Base-by-base conservation (phyloP, 2,888 invertebrate genomes). In the Coecobrya sp. region DNA sequence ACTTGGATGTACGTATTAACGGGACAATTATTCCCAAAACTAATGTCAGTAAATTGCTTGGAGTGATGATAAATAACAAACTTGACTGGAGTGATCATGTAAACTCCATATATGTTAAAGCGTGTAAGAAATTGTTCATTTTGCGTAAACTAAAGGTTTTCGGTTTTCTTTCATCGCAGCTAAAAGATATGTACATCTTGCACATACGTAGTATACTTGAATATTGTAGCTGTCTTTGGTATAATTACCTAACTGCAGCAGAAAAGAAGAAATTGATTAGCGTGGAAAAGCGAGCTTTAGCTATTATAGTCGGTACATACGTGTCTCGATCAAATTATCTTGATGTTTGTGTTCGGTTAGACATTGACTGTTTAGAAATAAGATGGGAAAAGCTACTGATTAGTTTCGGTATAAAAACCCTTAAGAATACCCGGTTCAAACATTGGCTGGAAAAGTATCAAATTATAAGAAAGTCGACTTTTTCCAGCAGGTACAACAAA, bases 191-290 rank as follows among this genome's bases (percentile, higher is more conserved):
- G 27, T 86, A 86, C n/a, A 19, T 70, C 0, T 0, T 16, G 1
- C 73, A 86, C 52, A 55, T 86, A 27, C 52, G 73, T 4, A 73
- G 73, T 55, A 19, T 86, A 2, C 11, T 86, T 5, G 86, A 86
- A 30, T 86, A 86, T 36, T 86, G 86, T 86, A 55, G 36, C 22
- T 52, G 22, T 0, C 36, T 86, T 0, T 86, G 86, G 86, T n/a
- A n/a, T 73, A 42, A 27, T 11, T 22, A 10, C 11, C 0, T 86
- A 4, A 86, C 70, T 0, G 19, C 3, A 8, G 16, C 0, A 0
- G n/a, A 70, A 73, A 52, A 0, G 0, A 86, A 70, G 22, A 70
- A 30, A 25, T 36, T 86, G 52, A 25, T 52, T 0, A 70, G 59
- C 30, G 70, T 86, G n/a, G 86, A 73, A 73, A 86, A 86, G 55